Conservation (phyloP, 2,113 vertebrate species). For the Amphilophus citrinellus region DNA sequence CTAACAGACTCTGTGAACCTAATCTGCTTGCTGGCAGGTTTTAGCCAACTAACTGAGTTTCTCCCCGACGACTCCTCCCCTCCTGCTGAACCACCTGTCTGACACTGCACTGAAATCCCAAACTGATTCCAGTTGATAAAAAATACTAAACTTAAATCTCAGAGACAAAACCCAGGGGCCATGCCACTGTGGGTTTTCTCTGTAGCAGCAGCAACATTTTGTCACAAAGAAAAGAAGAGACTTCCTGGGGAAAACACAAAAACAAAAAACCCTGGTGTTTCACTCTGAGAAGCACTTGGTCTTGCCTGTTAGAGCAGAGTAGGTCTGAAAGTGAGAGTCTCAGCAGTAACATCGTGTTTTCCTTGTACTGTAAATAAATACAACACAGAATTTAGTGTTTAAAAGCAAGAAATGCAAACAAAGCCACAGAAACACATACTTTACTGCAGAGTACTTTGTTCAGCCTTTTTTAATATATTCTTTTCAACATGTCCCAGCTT, state of each 20-base stretch:
- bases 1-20: too few species aligned
- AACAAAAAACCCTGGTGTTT: not conserved
- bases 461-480: not conserved
- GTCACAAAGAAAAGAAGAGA: not conserved
- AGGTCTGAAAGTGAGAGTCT: not conserved
- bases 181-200: not conserved
- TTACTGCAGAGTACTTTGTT: constrained; percentile 7
- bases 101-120: too few species aligned
- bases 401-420: constrained; percentile 9
- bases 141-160: not conserved
- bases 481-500: constrained; percentile 8
- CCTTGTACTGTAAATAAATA: constrained; percentile 5
- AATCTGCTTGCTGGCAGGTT: too few species aligned
- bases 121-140: too few species aligned
- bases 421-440: not conserved
- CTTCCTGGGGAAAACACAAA: not conserved
- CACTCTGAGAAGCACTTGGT: not conserved
- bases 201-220: not conserved
- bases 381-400: constrained; percentile 11
- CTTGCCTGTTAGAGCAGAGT: not conserved
- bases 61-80: too few species aligned
- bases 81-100: too few species aligned
- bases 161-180: not conserved
- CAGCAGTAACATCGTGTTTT: not conserved
- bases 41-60: too few species aligned